phyloP scores from a whole-genome alignment of 2,113 vertebrate genomes.

The Saiga tatarica region DNA sequence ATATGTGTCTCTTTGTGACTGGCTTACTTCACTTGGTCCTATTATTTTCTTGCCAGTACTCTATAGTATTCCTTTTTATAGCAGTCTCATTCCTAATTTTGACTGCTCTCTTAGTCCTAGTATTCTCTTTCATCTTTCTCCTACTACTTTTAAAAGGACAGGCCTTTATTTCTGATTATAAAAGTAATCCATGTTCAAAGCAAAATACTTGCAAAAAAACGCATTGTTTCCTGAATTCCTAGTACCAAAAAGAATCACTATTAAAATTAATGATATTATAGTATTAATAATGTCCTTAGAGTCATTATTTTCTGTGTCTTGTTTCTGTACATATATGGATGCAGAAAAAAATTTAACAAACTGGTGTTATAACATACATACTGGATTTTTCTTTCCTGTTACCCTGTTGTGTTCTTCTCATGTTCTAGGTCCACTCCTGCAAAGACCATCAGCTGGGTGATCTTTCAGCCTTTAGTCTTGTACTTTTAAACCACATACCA shows the following conservation, averaged over 20 bases:
- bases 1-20: background rate
- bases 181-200: constrained; percentile 34
- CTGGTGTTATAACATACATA: background rate
- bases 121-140: background rate
- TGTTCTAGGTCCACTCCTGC: background rate
- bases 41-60: background rate
- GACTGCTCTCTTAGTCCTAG: background rate
- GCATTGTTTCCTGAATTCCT: background rate
- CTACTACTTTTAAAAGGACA: background rate
- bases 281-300: background rate
- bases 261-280: background rate
- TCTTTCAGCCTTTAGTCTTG: background rate
- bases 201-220: background rate
- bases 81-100: background rate
- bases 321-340: background rate
- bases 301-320: background rate
- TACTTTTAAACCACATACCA: background rate
- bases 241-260: background rate
- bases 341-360: background rate
- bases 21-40: background rate
- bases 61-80: background rate
- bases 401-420: background rate
- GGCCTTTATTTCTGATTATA: background rate
- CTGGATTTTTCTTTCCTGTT: background rate
- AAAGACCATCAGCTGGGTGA: background rate